Evolutionary conservation across 2,797 vertebrate species (phyloP).

Genomic region (Catostomus latipinnis): DNA sequence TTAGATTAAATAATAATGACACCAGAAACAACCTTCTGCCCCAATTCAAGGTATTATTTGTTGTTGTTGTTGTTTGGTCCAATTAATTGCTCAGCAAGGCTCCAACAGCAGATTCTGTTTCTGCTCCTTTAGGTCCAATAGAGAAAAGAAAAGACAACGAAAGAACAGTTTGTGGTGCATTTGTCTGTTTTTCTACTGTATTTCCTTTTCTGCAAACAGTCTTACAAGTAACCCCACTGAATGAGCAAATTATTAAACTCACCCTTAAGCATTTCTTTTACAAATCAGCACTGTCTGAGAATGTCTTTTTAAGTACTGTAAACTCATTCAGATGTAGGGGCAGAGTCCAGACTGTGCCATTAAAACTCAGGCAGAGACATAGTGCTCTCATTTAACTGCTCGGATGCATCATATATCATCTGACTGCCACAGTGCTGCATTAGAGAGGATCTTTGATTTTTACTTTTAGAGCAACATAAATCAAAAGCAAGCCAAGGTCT

Average conservation of each 20-base stretch:
- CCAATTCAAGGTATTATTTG: background rate
- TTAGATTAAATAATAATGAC: too few relatives aligned
- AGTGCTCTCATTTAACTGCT: constrained; percentile 96
- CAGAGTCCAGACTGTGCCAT: constrained; percentile 96
- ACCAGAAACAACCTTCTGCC: too few relatives aligned
- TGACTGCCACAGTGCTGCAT: constrained; percentile 99
- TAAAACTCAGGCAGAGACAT: constrained; percentile 99
- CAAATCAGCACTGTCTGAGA: constrained; percentile 45
- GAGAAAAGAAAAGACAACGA: background rate
- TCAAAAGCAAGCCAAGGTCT: constrained; percentile 99
- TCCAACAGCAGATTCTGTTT: background rate
- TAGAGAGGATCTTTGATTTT: constrained; percentile 99
- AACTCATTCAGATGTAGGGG: constrained; percentile 65
- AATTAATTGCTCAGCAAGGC: background rate
- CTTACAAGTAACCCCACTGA: constrained; percentile 18
- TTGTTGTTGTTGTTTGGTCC: background rate
- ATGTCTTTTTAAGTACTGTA: constrained; percentile 45
- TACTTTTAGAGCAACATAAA: constrained; percentile 99
- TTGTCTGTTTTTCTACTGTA: background rate
- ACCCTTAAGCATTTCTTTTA: constrained; percentile 30
- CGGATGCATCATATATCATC: constrained; percentile 99
- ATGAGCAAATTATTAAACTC: constrained; percentile 20
- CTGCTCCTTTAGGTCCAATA: background rate
- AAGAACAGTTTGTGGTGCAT: constrained; percentile 15
- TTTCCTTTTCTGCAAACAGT: constrained; percentile 7